Conservation (phyloP, 2,797 vertebrate species). For the Xiphorhynchus erythropygius region DNA sequence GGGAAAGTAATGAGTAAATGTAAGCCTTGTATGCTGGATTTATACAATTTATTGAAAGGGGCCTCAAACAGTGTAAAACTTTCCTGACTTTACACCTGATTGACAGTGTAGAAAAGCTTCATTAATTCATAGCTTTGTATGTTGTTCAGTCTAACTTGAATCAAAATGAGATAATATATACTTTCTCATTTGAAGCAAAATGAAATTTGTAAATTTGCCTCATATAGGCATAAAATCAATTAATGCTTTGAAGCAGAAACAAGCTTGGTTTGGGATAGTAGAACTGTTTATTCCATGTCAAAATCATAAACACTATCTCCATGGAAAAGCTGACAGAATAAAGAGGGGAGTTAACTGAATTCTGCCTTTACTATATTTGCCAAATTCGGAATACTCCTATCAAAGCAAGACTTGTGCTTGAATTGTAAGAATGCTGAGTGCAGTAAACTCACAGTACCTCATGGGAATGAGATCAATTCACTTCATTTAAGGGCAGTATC, state of each 20-base stretch:
- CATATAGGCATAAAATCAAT: not conserved
- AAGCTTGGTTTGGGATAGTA: not conserved
- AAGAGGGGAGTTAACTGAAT: not conserved
- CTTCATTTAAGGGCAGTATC: not conserved
- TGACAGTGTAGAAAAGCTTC: not conserved
- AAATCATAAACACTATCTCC: not conserved
- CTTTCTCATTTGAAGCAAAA: not conserved
- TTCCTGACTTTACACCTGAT: not conserved
- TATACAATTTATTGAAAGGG: not conserved
- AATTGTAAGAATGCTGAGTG: not conserved
- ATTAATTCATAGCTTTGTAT: not conserved
- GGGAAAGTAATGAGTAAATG: not conserved
- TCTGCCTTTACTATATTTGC: not conserved
- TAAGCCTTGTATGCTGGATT: not conserved
- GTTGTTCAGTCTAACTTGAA: not conserved
- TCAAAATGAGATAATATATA: not conserved
- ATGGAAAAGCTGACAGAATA: not conserved
- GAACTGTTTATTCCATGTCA: not conserved
- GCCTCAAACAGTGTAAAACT: not conserved
- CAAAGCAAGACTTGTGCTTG: not conserved
- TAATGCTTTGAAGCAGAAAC: not conserved
- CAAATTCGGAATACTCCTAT: not conserved
- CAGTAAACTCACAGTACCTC: not conserved
- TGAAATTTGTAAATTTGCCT: not conserved
- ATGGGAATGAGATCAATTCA: not conserved